A percentile compares a stretch with the other conserved stretches of the same genome.
These are phyloP conservation scores for Tipula lateralis DNA, from an alignment of 2,888 invertebrate species.

Conservation along the genomic window DNA sequence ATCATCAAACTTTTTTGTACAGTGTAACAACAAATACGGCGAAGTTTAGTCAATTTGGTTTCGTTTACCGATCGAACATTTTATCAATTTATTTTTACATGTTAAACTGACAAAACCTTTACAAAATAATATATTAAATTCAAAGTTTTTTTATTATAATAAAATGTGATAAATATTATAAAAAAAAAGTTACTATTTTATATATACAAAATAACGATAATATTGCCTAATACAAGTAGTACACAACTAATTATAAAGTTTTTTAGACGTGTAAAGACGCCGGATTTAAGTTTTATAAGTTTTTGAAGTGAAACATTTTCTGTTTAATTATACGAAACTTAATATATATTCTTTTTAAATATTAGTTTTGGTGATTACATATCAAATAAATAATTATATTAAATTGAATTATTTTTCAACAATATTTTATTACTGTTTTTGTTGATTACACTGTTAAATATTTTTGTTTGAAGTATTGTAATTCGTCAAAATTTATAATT, in stretches of 20 bases:
- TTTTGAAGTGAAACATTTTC: background rate
- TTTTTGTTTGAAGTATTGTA: background rate
- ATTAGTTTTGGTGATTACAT: background rate
- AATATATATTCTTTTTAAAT: background rate
- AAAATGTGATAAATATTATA: background rate
- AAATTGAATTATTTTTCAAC: background rate
- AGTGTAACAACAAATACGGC: background rate
- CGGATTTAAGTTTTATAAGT: background rate
- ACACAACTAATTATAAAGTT: background rate
- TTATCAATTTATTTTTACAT: background rate
- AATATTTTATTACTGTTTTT: background rate
- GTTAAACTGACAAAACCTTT: background rate
- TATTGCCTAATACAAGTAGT: background rate
- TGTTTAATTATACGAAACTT: background rate
- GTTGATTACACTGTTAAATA: constrained; percentile 15
- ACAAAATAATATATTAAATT: background rate
- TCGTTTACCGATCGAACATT: background rate
- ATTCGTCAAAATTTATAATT: background rate
- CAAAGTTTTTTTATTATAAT: background rate
- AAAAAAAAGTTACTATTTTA: background rate
- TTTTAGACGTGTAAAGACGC: background rate
- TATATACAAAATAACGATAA: background rate
- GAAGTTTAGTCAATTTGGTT: background rate
- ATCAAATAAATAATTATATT: background rate
- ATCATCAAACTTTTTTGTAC: background rate